Conservation (phyloP, 2,797 vertebrate genomes). For the Staurois parvus region DNA sequence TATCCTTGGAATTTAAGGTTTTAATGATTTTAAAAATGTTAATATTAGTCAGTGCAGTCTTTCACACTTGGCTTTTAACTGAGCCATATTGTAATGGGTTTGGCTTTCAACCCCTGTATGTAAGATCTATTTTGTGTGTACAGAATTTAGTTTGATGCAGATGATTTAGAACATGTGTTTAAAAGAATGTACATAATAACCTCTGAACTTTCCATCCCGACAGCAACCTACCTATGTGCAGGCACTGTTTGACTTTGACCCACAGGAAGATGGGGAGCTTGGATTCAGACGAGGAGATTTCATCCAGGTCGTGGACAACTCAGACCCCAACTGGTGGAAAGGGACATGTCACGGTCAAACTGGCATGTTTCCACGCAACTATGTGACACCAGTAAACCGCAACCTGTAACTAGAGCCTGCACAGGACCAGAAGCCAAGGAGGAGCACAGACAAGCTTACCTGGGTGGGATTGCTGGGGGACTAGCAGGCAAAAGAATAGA, state of each 20-base stretch:
- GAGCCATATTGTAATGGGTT: not conserved
- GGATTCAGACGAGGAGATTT: constrained; percentile 96
- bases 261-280: constrained; percentile 97
- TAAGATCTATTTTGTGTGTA: not conserved
- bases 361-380: constrained; percentile 99
- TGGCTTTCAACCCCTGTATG: not conserved
- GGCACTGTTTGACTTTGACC: constrained; percentile 98
- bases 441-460: constrained; percentile 72
- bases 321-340: constrained; percentile 97
- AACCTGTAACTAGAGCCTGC: constrained; percentile 86
- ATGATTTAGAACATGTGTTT: not conserved
- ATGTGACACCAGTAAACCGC: constrained; percentile 95
- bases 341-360: constrained; percentile 95
- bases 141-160: not conserved
- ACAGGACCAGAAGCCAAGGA: constrained; percentile 73
- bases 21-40: not conserved
- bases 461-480: constrained; percentile 60
- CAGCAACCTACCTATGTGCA: constrained; percentile 97
- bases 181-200: not conserved
- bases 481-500: not conserved
- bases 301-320: constrained; percentile 98
- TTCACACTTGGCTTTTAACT: not conserved
- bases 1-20: constrained; percentile 22
- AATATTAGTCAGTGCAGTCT: not conserved
- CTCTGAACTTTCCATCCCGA: constrained; percentile 25